Base-by-base conservation (phyloP, 2,888 invertebrate species). In the Conus canariensis region DNA sequence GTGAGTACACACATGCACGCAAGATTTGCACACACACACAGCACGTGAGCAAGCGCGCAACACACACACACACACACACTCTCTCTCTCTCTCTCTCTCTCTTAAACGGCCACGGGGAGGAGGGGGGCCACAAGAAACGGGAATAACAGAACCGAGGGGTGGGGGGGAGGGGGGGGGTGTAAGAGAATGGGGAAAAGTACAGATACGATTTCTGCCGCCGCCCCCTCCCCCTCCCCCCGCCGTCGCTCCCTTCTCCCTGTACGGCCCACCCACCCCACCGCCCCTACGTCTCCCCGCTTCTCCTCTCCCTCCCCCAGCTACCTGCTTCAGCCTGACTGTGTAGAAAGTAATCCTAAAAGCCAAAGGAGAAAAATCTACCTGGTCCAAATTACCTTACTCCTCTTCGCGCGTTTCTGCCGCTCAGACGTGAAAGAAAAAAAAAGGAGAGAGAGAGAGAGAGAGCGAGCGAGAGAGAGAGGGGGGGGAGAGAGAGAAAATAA, bases 331-430 rank as follows among this genome's bases (percentile, higher is more conserved):
- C 80, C 80, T 30, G 7, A 9, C 77, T 77, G 30, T 45, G 16
- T 80, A 14, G 5, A 80, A 45, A 16, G 14, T 80, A 30, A 80
- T 80, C 80, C 80, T 80, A 14, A 45, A 45, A 80, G 80, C 45
- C 30, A 45, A 30, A 45, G 22, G 80, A 80, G 45, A 80, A 30
- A 30, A 4, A 30, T 80, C 30, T 80, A 80, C 80, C 80, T 80
- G 80, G 80, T 45, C 80, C 30, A 80, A 80, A 80, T 80, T 80
- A 80, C 80, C 80, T 45, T 30, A 80, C 80, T 45, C 80, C 45
- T 45, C 14, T 80, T 25, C 14, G 60, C 30, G 30, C 25, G 9
- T 59, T 22, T 10, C 12, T 80, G 25, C 45, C 16, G 25, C n/a
- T 74, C 22, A 74, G n/a, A 74, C n/a, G 7, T 7, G n/a, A 74